Evolutionary conservation across 37 sponge, comb jelly and placozoan species (phyloP), one percentile per base, ranked within the genome.

Genomic region (Eunapius fragilis): DNA sequence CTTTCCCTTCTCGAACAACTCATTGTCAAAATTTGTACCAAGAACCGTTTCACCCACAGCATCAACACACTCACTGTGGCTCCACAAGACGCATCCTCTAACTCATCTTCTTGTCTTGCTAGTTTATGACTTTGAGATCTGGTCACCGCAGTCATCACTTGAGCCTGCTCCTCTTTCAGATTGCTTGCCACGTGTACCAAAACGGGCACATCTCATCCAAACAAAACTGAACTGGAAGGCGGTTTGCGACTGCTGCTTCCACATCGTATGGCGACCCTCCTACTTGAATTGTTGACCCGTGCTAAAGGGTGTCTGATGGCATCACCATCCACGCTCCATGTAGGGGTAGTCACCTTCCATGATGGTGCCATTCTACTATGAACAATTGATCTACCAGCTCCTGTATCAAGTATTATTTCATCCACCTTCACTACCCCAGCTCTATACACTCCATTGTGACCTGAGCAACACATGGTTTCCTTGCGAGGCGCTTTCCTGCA

Each of bases 191-290:
- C n/a, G n/a, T n/a, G n/a, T n/a, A n/a, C n/a, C 37, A 78, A 48
- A 25, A 24, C 49, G 4, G 79, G 79, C 37, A 78, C 58, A 25
- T 78, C 79, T 25, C 79, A 9, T 26, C 58, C 79, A 28, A 78
- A 78, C 79, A 78, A 28, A 27, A 78, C 79, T 25, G 79, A 49
- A 78, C 79, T 38, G 79, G 79, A 14, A 78, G 38, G 28, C 27
- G 28, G 45, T 48, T 37, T 30, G 79, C 28, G 37, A 78, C 45
- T 38, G 79, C 79, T 49, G 79, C 79, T 37, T 48, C 28, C 67
- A 78, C 79, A 24, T 30, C 17, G 28, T 48, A 48, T 17, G 28
- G 9, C 24, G n/a, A 48, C 17, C 45, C 49, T 24, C 67, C 30
- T 37, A 78, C n/a, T n/a, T n/a, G n/a, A n/a, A n/a, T n/a, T n/a